A percentile compares a stretch with the other conserved stretches of the same genome.
Evolutionary conservation across 2,888 invertebrate species (phyloP).

Genomic region (Octodonta nipae): DNA sequence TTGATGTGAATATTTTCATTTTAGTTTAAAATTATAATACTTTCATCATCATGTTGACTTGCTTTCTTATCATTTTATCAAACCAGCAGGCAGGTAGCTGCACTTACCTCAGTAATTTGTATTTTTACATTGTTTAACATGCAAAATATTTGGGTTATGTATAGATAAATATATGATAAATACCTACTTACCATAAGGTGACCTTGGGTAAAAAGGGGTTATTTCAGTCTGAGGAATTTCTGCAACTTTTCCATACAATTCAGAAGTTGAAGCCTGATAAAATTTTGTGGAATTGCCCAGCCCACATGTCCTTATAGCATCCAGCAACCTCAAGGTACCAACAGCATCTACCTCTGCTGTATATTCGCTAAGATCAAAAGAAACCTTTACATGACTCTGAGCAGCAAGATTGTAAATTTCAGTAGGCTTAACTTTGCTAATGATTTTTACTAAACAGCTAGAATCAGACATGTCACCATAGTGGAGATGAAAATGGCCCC

Average conservation of each 20-base stretch:
- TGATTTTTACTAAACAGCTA: conserved; percentile 80
- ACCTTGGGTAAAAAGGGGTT: conserved; percentile 91
- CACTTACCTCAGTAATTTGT: too few relatives aligned
- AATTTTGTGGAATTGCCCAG: conserved; percentile 69
- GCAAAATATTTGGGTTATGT: too few relatives aligned
- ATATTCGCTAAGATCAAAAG: conserved; percentile 96
- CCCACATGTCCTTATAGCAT: conserved; percentile 82
- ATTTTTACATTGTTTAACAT: too few relatives aligned
- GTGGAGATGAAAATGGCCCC: conserved; percentile 79
- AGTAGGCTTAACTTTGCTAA: conserved; percentile 60
- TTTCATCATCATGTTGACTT: too few relatives aligned
- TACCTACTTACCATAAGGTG: conserved; percentile 83
- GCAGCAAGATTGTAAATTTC: conserved; percentile 98
- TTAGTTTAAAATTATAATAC: too few relatives aligned
- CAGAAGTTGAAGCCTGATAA: conserved; percentile 94
- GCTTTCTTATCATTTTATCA: too few relatives aligned
- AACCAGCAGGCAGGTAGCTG: too few relatives aligned
- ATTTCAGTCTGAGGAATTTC: conserved; percentile 88
- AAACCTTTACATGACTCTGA: conserved; percentile 97
- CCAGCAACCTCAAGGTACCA: conserved; percentile 80
- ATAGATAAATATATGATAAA: too few relatives aligned
- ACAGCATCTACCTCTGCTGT: conserved; percentile 95
- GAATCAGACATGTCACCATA: conserved; percentile 99
- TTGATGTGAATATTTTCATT: too few relatives aligned
- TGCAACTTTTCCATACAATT: conserved; percentile 83